A percentile compares a stretch with the other conserved stretches of the same genome.
These are phyloP conservation scores for Onychomys leucogaster DNA, from an alignment of 2,797 vertebrate genomes.

Conservation along the genomic window DNA sequence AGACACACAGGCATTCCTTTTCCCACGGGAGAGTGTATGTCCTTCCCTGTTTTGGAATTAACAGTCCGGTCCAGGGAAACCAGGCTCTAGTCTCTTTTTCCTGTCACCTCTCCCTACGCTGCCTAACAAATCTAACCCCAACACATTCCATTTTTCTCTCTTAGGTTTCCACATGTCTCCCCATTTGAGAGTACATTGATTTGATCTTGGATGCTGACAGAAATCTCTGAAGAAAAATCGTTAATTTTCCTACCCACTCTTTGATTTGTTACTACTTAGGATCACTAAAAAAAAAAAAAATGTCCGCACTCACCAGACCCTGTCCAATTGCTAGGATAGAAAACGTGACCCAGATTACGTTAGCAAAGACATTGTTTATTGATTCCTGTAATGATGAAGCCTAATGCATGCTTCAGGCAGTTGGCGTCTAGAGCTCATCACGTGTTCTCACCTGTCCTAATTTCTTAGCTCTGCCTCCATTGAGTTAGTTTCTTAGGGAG, in stretches of 20 bases:
- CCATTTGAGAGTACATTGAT: not conserved
- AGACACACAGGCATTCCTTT: not conserved
- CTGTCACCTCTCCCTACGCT: not conserved
- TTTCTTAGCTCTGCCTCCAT: not conserved
- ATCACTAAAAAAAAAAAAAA: not conserved
- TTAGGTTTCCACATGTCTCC: not conserved
- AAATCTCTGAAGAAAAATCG: not conserved
- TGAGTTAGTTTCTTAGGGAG: constrained; percentile 30
- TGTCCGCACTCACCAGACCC: not conserved
- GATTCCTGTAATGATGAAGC: not conserved
- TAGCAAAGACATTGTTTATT: constrained; percentile 49
- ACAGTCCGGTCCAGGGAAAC: not conserved
- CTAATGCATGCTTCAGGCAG: not conserved
- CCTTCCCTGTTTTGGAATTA: not conserved
- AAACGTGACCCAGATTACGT: constrained; percentile 6
- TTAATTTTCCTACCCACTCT: constrained; percentile 9
- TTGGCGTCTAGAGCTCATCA: not conserved
- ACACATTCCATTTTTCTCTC: not conserved
- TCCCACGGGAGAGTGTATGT: not conserved
- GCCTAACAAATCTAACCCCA: too few relatives aligned
- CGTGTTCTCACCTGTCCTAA: not conserved
- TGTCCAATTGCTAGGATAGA: not conserved
- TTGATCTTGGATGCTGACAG: constrained; percentile 19
- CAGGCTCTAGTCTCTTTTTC: not conserved
- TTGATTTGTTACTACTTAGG: constrained; percentile 50